phyloP scores from a whole-genome alignment of 2,797 vertebrate species.

The Enteromius thamalakanensis region DNA sequence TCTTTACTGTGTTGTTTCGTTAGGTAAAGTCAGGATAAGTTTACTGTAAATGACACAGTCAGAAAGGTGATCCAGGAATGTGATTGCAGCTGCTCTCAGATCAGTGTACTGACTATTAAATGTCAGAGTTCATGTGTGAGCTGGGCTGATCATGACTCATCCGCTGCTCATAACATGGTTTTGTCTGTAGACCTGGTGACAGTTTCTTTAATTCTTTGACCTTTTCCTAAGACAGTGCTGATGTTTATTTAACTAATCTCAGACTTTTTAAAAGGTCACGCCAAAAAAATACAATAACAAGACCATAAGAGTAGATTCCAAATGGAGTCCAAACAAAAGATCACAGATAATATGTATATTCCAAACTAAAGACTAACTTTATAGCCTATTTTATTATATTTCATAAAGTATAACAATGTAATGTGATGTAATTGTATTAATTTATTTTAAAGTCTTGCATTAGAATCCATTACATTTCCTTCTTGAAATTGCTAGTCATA shows the following conservation, averaged over 20 bases:
- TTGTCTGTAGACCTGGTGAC: conserved; percentile 19
- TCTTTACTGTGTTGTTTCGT: not conserved
- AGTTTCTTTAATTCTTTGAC: conserved; percentile 21
- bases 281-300: conserved; percentile 9
- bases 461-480: not conserved
- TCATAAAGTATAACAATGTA: not conserved
- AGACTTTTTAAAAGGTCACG: conserved; percentile 47
- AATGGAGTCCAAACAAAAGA: not conserved
- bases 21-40: not conserved
- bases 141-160: conserved; percentile 31
- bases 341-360: not conserved
- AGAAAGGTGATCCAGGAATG: conserved; percentile 13
- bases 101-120: conserved; percentile 15
- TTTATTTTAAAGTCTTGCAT: not conserved
- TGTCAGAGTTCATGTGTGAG: conserved; percentile 13
- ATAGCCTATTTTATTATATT: not conserved
- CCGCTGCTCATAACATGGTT: not conserved
- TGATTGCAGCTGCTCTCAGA: conserved; percentile 30
- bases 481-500: not conserved
- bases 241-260: conserved; percentile 39
- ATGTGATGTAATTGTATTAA: not conserved
- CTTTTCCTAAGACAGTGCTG: conserved; percentile 4
- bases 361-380: not conserved
- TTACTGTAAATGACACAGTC: conserved; percentile 29
- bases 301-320: not conserved